phyloP scores from a whole-genome alignment of 2,888 invertebrate genomes.

The Autographa pulchrina region DNA sequence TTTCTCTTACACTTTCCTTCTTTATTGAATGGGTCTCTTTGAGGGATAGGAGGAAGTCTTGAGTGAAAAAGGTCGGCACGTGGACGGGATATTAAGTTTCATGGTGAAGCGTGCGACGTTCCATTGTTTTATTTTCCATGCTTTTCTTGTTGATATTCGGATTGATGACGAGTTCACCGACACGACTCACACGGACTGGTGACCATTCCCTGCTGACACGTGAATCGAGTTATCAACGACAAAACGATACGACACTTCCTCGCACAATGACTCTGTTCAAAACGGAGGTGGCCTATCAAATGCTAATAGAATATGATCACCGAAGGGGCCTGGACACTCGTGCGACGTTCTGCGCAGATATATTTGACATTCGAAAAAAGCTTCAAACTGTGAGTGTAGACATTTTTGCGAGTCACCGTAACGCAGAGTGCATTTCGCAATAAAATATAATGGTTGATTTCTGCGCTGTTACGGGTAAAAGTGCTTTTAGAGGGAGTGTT shows the following conservation, averaged over 20 bases:
- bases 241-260: constrained; percentile 67
- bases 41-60: constrained; percentile 18
- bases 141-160: constrained; percentile 2
- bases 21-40: constrained; percentile 6
- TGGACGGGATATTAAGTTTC: constrained; percentile 19
- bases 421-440: constrained; percentile 68
- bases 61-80: constrained; percentile 32
- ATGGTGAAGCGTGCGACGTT: neutral
- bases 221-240: constrained; percentile 62
- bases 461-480: constrained; percentile 55
- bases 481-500: constrained; percentile 65
- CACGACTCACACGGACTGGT: constrained; percentile 53
- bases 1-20: constrained; percentile 12
- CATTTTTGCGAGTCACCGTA: constrained; percentile 39
- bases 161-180: constrained; percentile 68
- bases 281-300: constrained; percentile 88
- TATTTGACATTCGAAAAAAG: constrained; percentile 61
- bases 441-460: constrained; percentile 74
- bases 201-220: constrained; percentile 53
- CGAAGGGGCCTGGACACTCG: constrained; percentile 84
- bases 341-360: constrained; percentile 78
- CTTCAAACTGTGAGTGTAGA: constrained; percentile 33
- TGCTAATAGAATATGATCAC: constrained; percentile 80
- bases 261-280: constrained; percentile 77
- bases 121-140: neutral